Conservation (phyloP, 2,113 vertebrate species). For the Lipophrys pholis region DNA sequence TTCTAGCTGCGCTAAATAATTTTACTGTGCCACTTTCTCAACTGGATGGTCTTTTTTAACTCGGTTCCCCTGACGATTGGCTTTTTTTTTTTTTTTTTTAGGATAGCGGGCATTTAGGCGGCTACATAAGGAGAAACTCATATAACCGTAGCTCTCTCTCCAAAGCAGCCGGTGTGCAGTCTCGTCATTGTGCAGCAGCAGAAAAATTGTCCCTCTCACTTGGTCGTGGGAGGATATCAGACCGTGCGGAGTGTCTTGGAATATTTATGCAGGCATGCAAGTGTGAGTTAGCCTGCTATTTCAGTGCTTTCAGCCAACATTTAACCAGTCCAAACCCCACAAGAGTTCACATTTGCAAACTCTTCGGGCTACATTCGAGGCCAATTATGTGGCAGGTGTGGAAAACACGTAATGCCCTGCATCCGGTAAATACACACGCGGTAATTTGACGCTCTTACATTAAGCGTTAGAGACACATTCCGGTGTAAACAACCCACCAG, state of each 20-base stretch:
- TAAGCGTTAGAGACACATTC: constrained; percentile 28
- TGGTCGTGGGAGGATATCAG: constrained; percentile 33
- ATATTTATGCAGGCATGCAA: constrained; percentile 43
- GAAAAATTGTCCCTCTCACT: constrained; percentile 13
- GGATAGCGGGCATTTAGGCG: constrained; percentile 4
- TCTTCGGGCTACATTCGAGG: constrained; percentile 31
- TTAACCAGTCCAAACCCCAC: constrained; percentile 45
- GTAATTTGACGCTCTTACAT: constrained; percentile 52
- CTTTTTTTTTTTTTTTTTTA: no score
- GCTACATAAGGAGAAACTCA: constrained; percentile 23
- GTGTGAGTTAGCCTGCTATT: constrained; percentile 27
- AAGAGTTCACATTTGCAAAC: constrained; percentile 18
- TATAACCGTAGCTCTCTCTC: constrained; percentile 6
- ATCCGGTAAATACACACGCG: constrained; percentile 17
- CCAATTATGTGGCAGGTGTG: constrained; percentile 50
- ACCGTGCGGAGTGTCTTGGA: constrained; percentile 31
- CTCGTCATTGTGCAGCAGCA: neutral
- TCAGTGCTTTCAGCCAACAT: constrained; percentile 28
- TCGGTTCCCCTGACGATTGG: constrained; percentile 22
- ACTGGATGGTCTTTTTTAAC: constrained; percentile 13
- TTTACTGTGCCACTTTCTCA: constrained; percentile 16
- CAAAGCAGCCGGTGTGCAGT: constrained; percentile 15
- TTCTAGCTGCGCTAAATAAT: constrained; percentile 2
- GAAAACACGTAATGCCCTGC: constrained; percentile 35
- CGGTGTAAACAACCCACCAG: constrained; percentile 53